Conservation (phyloP, 2,888 invertebrate species). For the Junonia oenone region DNA sequence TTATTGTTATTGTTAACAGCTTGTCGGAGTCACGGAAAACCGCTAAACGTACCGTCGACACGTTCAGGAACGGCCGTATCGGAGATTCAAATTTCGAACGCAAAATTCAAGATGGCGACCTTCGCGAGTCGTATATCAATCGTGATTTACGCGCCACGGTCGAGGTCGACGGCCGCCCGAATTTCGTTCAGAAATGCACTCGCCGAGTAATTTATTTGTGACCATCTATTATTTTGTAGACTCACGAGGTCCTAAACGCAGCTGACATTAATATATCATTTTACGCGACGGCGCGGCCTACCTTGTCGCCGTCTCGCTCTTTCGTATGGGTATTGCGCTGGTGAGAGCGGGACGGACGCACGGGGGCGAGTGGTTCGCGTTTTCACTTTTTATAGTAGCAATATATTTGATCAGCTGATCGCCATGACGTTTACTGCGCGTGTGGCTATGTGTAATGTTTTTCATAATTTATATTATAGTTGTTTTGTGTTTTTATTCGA, state of each 20-base stretch:
- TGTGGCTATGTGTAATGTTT: constrained; percentile 63
- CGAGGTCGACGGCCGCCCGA: constrained; percentile 77
- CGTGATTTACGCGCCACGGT: constrained; percentile 74
- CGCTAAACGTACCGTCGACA: constrained; percentile 41
- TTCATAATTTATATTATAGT: constrained; percentile 76
- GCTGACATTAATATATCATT: constrained; percentile 80
- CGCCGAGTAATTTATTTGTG: constrained; percentile 76
- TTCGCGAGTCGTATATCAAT: constrained; percentile 70
- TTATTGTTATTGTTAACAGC: constrained; percentile 36
- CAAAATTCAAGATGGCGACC: constrained; percentile 75
- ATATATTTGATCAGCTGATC: constrained; percentile 81
- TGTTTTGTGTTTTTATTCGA: constrained; percentile 56
- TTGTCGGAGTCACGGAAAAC: constrained; percentile 32
- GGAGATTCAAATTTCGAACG: constrained; percentile 74
- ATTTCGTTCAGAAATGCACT: constrained; percentile 78
- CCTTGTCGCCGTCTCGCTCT: constrained; percentile 45
- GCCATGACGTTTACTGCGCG: constrained; percentile 74
- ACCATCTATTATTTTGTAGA: constrained; percentile 80
- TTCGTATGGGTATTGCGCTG: constrained; percentile 20
- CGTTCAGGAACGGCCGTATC: constrained; percentile 56
- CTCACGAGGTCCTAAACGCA: constrained; percentile 79
- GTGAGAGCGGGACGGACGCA: constrained; percentile 48
- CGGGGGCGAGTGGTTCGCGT: constrained; percentile 67
- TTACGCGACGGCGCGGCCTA: constrained; percentile 65
- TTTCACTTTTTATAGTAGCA: constrained; percentile 80